Evolutionary conservation across 2,888 invertebrate species (phyloP), one percentile per base, ranked within the genome.

Genomic region (Drosophila melanosoma): DNA sequence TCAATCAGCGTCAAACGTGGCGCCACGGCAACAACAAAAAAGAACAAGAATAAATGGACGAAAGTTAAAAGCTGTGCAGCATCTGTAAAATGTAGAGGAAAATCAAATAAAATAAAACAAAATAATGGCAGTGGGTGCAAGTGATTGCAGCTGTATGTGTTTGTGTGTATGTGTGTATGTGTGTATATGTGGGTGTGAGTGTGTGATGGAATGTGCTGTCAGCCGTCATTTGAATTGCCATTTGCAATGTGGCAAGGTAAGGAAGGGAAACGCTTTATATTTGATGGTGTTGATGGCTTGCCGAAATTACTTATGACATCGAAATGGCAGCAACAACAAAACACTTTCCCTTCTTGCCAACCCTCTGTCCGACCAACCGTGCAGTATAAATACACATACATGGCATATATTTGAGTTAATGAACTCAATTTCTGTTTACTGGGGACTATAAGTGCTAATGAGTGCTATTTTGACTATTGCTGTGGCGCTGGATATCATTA

Each of bases 1-100:
- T 90, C 91, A 89, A 89, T 89, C 90, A 91, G 91, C 82, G 89
- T 80, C 88, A 76, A 82, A 71, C 72, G 61, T 61, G 75, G 58
- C 51, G 70, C 64, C 69, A 49, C 17, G 42, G 58, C 56, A 57
- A 58, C 32, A 20, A 36, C 26, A 59, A 52, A 57, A 62, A 68
- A 53, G 38, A 29, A 23, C 54, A 66, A 42, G 40, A 61, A 53
- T 71, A 60, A 62, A 63, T 69, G 69, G 69, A 51, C 74, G 49
- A 71, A 80, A 81, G 71, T 65, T 57, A 76, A 72, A 62, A 62
- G 63, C 60, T 36, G 65, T 64, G 63, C 62, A 69, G 60, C 60
- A 70, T 71, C 76, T 71, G 76, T 71, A 70, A 78, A 80, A 87
- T 77, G 76, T 79, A 78, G 68, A 67, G 76, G 81, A 67, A 77